These are phyloP conservation scores for Endomychus coccineus DNA, from an alignment of 2,888 invertebrate species.

Conservation along the genomic window DNA sequence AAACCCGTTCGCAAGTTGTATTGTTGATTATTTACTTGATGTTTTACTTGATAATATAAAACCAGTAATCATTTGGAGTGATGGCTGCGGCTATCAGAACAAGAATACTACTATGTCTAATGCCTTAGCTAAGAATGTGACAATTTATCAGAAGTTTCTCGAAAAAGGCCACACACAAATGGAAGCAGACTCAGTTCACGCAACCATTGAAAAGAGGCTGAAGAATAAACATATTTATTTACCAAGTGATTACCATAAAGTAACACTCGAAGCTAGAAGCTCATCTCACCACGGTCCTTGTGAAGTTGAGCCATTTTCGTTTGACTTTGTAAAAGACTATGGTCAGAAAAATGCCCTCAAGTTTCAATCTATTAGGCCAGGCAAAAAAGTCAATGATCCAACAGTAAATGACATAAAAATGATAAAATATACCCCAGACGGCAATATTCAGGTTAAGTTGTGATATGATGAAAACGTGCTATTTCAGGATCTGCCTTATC, in stretches of 20 bases:
- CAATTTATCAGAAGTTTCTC: conserved; percentile 17
- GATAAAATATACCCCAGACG: conserved; percentile 14
- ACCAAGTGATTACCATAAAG: conserved; percentile 19
- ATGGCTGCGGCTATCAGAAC: conserved; percentile 7
- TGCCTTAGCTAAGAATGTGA: conserved; percentile 13
- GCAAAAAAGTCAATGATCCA: conserved; percentile 16
- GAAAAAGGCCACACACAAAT: conserved; percentile 22
- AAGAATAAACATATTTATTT: conserved; percentile 16
- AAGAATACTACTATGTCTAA: conserved; percentile 14
- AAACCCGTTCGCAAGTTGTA: conserved; percentile 11
- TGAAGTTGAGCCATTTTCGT: conserved; percentile 15
- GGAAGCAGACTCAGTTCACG: conserved; percentile 21
- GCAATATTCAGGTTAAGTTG: conserved; percentile 14
- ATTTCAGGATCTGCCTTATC: no score
- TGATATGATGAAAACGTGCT: conserved; percentile 13
- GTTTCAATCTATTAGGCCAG: conserved; percentile 16
- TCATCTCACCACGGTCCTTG: conserved; percentile 15
- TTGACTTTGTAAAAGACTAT: conserved; percentile 15
- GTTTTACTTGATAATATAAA: neutral
- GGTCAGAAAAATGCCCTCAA: conserved; percentile 2
- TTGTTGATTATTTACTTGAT: neutral
- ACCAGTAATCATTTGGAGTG: conserved; percentile 3
- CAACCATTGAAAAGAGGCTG: conserved; percentile 17
- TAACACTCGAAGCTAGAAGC: conserved; percentile 15
- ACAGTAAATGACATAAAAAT: conserved; percentile 14